Evolutionary conservation across 2,888 invertebrate genomes (phyloP).

Genomic region (Agonopterix heracliana): DNA sequence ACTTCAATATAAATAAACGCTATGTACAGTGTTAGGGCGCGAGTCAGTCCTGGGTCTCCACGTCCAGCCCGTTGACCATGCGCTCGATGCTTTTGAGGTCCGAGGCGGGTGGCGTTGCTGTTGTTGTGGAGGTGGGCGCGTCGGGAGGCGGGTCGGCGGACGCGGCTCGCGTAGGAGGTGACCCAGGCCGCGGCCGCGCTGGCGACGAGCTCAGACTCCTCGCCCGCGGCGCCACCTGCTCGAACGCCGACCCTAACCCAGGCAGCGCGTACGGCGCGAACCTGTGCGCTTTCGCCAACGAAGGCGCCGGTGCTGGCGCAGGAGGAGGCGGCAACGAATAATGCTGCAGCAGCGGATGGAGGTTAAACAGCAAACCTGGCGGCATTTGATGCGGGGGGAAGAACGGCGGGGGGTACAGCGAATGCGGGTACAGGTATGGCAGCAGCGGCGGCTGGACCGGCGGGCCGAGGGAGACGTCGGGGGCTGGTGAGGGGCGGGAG

Average conservation of each 20-base stretch:
- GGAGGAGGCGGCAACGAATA: conserved; percentile 86
- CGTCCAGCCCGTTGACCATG: conserved; percentile 97
- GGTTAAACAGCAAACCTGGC: conserved; percentile 90
- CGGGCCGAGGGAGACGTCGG: conserved; percentile 95
- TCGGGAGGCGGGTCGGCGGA: conserved; percentile 70
- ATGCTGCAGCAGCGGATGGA: conserved; percentile 91
- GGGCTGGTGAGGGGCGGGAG: conserved; percentile 85
- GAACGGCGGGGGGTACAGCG: conserved; percentile 86
- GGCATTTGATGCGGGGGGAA: conserved; percentile 87
- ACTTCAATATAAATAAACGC: conserved; percentile 64
- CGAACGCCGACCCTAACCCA: conserved; percentile 88
- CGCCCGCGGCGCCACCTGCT: conserved; percentile 89
- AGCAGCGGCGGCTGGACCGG: conserved; percentile 94
- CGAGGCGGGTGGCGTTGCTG: conserved; percentile 79
- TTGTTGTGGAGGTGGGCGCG: conserved; percentile 72
- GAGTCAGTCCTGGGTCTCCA: conserved; percentile 80
- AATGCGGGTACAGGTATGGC: conserved; percentile 94
- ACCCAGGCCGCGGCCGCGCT: conserved; percentile 54
- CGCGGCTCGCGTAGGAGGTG: conserved; percentile 69
- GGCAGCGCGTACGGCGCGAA: conserved; percentile 94
- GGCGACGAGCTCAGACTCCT: conserved; percentile 80
- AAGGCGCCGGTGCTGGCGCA: conserved; percentile 77
- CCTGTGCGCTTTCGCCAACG: conserved; percentile 80
- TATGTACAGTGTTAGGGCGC: conserved; percentile 56
- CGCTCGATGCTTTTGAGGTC: conserved; percentile 97